Conservation (phyloP, 1,140 invertebrate species). For the Drosophila quadrilineata region DNA sequence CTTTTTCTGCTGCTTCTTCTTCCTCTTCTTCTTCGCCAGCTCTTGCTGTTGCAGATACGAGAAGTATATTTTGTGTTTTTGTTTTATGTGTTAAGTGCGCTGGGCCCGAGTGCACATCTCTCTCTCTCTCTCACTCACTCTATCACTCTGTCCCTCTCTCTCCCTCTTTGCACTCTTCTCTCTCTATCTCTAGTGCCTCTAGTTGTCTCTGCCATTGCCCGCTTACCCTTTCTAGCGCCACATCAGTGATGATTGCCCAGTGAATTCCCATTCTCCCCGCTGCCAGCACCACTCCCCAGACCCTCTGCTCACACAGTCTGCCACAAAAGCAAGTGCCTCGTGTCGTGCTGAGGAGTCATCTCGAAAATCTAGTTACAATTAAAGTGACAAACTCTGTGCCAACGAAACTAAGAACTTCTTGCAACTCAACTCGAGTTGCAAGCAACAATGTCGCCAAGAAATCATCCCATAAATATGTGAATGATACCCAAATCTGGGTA, state of each 20-base stretch:
- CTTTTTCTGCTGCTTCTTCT: not conserved
- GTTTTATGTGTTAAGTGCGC: conserved; percentile 79
- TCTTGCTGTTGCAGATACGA: conserved; percentile 40
- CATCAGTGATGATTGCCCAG: no score
- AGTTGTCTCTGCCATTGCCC: no score
- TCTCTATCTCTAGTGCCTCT: not conserved
- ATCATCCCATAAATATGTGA: no score
- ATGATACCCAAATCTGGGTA: no score
- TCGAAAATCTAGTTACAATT: conserved; percentile 63
- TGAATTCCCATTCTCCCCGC: not conserved
- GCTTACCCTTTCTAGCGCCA: no score
- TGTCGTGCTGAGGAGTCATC: conserved; percentile 26
- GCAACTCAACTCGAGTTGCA: not conserved
- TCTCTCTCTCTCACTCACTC: conserved; percentile 9
- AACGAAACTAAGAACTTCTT: conserved; percentile 3
- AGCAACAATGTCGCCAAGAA: not conserved
- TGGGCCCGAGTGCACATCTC: conserved; percentile 69
- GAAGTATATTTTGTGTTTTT: conserved; percentile 64
- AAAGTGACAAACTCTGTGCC: conserved; percentile 47
- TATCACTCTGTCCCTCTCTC: not conserved
- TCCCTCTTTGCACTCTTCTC: not conserved
- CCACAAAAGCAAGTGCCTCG: conserved; percentile 18
- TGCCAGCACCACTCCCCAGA: not conserved
- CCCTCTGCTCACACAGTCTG: conserved; percentile 19
- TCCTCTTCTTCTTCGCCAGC: not conserved